phyloP scores from a whole-genome alignment of 2,888 invertebrate genomes.

The Pollenia griseotomentosa region DNA sequence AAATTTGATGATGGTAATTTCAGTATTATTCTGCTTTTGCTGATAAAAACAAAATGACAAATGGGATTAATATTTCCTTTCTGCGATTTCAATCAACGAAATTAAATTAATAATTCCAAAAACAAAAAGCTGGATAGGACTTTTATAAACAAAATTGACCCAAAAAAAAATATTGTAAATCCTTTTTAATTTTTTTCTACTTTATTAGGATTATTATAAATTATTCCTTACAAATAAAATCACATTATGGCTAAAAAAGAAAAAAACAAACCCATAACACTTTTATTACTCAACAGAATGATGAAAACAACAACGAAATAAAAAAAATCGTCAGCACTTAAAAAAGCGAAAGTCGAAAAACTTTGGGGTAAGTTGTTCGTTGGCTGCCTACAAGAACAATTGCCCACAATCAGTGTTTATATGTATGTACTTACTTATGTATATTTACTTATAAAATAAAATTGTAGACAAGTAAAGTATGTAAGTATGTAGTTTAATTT shows the following conservation, averaged over 20 bases:
- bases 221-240: slow-evolving; percentile 21
- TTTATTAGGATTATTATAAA: slow-evolving; percentile 29
- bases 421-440: background rate
- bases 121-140: background rate
- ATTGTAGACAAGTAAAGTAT: slow-evolving; percentile 24
- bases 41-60: too few relatives aligned
- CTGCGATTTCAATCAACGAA: slow-evolving; percentile 42
- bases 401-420: background rate
- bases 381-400: background rate
- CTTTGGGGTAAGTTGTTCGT: slow-evolving; percentile 10
- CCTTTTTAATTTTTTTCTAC: background rate
- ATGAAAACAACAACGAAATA: slow-evolving; percentile 19
- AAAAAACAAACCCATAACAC: slow-evolving; percentile 32
- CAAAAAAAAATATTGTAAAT: background rate
- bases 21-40: background rate
- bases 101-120: slow-evolving; percentile 55
- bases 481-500: slow-evolving; percentile 6
- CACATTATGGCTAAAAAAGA: slow-evolving; percentile 16
- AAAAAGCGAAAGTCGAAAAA: slow-evolving; percentile 4
- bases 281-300: slow-evolving; percentile 23
- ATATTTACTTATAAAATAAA: background rate
- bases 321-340: slow-evolving; percentile 33
- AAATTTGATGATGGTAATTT: background rate
- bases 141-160: slow-evolving; percentile 18
- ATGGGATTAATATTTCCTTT: background rate